Base-by-base conservation (phyloP, 2,797 vertebrate genomes). In the Sebastes wilsoni region DNA sequence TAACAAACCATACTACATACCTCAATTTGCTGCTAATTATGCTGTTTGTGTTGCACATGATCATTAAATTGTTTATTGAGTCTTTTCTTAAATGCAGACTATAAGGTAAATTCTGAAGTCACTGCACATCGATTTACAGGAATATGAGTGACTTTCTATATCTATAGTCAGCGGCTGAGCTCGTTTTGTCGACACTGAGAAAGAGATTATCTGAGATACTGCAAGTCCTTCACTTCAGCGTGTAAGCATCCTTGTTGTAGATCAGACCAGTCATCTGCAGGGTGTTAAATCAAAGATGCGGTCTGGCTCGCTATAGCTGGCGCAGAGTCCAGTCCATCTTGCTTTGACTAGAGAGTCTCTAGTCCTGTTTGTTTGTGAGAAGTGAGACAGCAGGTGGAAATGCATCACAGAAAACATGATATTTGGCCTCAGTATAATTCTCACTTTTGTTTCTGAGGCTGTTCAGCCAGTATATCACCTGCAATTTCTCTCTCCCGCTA, bases 321-420 rank as follows among this genome's bases (percentile, higher is more conserved):
- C 8, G 1, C 7, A 18, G 32, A 22, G 49, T 79, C 58, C 60
- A 28, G 16, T 36, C 74, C 28, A 49, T 85, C 56, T 22, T 22
- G 74, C 60, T 85, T n/a, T 59, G 58, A 64, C 60, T 11, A 1
- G 9, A 46, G 42, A 62, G 25, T 77, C 22, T 28, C 27, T 4
- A 38, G 16, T 18, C n/a, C 13, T 49, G 13, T 74, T 72, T 71
- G 56, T 67, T 55, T 42, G 30, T 62, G 36, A 85, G 27, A 80
- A 42, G 30, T 55, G 32, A 85, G 27, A 78, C 42, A 75, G 77
- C 77, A 81, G 52, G 62, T 72, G 60, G 67, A 66, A 70, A 74
- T 67, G 60, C 60, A 72, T 82, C 61, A 59, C 32, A 28, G 59
- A 36, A 49, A 81, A 81, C 12, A 7, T 78, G 49, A 77, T 66